These are phyloP conservation scores for Rhorus exstirpatorius DNA, from an alignment of 2,888 invertebrate species.

Conservation along the genomic window DNA sequence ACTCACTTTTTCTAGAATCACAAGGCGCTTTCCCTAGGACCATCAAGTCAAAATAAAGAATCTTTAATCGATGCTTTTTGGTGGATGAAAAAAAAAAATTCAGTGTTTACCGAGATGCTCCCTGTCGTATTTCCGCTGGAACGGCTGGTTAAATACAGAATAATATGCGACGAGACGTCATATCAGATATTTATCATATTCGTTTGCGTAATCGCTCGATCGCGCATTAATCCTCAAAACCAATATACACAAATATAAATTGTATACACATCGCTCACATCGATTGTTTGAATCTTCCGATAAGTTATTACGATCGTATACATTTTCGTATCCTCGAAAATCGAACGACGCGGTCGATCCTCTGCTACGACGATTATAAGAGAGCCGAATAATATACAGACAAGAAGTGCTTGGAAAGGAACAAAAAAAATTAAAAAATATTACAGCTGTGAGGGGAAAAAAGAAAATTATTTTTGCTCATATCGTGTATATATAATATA, in stretches of 20 bases:
- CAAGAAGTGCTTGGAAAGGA: neutral
- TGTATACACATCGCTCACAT: neutral
- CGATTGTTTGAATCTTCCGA: neutral
- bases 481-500: no score
- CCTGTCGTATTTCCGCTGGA: slow-evolving; percentile 5
- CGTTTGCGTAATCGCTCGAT: slow-evolving; percentile 71
- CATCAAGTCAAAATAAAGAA: no score
- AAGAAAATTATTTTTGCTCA: no score
- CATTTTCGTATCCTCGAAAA: slow-evolving; percentile 29
- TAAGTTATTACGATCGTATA: slow-evolving; percentile 3
- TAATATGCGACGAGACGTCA: slow-evolving; percentile 1
- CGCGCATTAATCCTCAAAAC: neutral
- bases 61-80: no score
- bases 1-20: no score
- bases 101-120: no score
- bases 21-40: no score
- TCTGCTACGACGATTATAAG: neutral
- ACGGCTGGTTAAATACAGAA: neutral
- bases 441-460: no score
- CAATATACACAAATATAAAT: neutral
- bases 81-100: no score
- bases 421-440: neutral
- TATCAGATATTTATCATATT: neutral
- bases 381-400: neutral
- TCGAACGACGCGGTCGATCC: neutral